phyloP scores from a whole-genome alignment of 92 coral and sea anemone species.

The Porites evermanni region DNA sequence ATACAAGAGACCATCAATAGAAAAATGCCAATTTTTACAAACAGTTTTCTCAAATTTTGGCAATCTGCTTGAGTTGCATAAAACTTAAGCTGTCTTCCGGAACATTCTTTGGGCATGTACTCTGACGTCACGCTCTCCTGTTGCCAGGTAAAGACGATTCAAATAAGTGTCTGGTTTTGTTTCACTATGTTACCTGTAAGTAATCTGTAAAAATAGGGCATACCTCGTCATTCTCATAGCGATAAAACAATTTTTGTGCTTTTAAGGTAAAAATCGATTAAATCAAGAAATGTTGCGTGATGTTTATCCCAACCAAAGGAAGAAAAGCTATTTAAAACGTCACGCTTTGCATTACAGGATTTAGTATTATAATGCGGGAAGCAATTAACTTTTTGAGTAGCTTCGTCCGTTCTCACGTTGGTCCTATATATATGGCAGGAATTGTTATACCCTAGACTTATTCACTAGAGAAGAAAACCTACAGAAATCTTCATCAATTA shows the following conservation, averaged over 20 bases:
- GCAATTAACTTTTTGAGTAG: too few species aligned
- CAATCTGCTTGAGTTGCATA: not conserved
- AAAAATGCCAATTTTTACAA: too few species aligned
- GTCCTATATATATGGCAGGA: too few species aligned
- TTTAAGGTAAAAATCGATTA: not conserved
- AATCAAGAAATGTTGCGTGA: conserved; percentile 7
- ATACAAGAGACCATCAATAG: not conserved
- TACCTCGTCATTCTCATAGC: not conserved
- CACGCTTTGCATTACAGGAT: not conserved
- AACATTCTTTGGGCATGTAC: not conserved
- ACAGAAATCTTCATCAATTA: too few species aligned
- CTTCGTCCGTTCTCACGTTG: too few species aligned
- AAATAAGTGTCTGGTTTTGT: not conserved
- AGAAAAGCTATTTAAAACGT: not conserved
- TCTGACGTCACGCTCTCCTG: conserved; percentile 29
- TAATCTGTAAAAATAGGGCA: not conserved
- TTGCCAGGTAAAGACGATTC: too few species aligned
- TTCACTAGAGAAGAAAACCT: too few species aligned
- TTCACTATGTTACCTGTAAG: conserved; percentile 49
- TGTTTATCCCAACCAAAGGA: not conserved
- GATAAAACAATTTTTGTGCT: not conserved
- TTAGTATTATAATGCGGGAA: too few species aligned
- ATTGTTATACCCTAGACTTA: too few species aligned
- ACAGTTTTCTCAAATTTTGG: not conserved
- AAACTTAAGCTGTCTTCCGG: not conserved